phyloP scores from a whole-genome alignment of 2,797 vertebrate species.

The Takifugu rubripes region DNA sequence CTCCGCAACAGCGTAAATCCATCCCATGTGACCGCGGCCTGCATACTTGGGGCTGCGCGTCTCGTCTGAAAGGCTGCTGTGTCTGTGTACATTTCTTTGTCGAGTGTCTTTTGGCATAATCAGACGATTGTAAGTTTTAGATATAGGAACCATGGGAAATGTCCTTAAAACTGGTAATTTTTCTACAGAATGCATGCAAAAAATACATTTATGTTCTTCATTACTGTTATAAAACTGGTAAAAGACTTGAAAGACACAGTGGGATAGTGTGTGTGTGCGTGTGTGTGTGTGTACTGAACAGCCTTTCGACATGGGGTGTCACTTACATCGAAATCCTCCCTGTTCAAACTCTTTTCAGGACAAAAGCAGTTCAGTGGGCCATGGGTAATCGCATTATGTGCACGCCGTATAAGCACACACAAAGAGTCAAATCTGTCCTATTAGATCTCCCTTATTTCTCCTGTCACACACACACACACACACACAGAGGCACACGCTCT shows the following conservation, averaged over 20 bases:
- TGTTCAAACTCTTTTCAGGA: conserved; percentile 55
- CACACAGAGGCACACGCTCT: conserved; percentile 3
- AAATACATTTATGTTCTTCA: neutral
- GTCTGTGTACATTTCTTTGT: neutral
- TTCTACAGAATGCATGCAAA: neutral
- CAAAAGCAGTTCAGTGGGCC: conserved; percentile 50
- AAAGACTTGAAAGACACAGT: neutral
- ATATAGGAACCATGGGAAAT: too few species aligned
- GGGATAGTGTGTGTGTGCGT: neutral
- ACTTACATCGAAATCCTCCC: conserved; percentile 62
- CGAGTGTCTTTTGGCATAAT: neutral
- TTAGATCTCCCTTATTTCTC: conserved; percentile 20
- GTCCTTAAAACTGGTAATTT: too few species aligned
- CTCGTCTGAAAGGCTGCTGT: conserved; percentile 1
- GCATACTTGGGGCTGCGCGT: conserved; percentile 14
- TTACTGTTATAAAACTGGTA: neutral
- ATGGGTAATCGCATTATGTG: conserved; percentile 67
- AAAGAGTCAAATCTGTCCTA: conserved; percentile 40
- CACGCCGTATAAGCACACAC: conserved; percentile 26
- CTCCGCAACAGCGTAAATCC: conserved; percentile 15
- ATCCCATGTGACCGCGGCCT: conserved; percentile 36
- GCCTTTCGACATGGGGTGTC: conserved; percentile 53
- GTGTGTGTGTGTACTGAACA: conserved; percentile 10
- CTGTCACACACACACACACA: conserved; percentile 2
- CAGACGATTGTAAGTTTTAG: neutral